Base-by-base conservation (phyloP, 2,888 invertebrate species). In the Achlya flavicornis region DNA sequence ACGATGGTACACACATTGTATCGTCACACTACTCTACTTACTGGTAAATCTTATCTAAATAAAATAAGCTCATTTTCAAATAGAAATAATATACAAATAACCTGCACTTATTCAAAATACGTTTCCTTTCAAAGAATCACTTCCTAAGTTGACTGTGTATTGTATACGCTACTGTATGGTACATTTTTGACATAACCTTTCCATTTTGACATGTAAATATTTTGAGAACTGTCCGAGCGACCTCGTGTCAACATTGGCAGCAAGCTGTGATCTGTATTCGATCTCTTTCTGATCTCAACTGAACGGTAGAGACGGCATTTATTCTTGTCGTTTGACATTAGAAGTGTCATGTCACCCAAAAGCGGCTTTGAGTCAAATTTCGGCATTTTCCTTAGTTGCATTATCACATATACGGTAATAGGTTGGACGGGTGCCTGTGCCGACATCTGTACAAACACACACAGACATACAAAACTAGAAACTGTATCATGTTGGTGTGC, bases 361-460 rank as follows among this genome's bases (percentile, higher is more conserved):
- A 63, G 81, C 71, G 81, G 79, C 79, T 76, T 79, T 77, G 69
- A 76, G 77, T 80, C 75, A 84, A 83, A 89, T 85, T 90, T 91
- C 89, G 91, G 91, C 87, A 81, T 85, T 83, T 83, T 79, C 84
- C 84, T 80, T 83, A 78, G 77, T 68, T 75, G 74, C 78, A 90
- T 93, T 93, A 93, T 86, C 92, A 89, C 84, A 61, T 80, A 73
- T 73, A 76, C 78, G 92, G 85, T 93, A 93, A 93, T 86, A 84
- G 85, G 76, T 66, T 69, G 69, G 76, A 78, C 85, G 87, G 86
- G 84, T 85, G 88, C 84, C 83, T 79, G 12, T 59, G 76, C 78
- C 74, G 79, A 74, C 87, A 86, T 85, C 87, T 90, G 87, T 71
- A 57, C 79, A 87, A 89, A 89, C 76, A 86, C 35, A 70, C 72